Evolutionary conservation across 2,113 vertebrate species (phyloP).

Genomic region (Trinectes maculatus): DNA sequence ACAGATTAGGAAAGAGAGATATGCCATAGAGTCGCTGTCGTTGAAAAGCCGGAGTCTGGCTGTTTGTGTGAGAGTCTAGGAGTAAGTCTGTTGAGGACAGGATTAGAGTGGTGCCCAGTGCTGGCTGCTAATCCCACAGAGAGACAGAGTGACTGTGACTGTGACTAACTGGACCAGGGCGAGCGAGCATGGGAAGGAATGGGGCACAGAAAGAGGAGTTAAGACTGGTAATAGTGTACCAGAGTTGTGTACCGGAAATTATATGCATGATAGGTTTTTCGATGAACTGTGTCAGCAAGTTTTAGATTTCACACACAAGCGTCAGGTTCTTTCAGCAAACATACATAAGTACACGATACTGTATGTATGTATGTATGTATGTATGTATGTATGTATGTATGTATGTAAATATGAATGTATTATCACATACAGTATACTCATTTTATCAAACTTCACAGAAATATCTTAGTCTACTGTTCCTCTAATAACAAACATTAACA

Average conservation of each 20-base stretch:
- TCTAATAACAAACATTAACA: no score
- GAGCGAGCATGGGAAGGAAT: conserved; percentile 21
- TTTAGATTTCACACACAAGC: not conserved
- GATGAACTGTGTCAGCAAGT: not conserved
- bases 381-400: no score
- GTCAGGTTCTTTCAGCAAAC: not conserved
- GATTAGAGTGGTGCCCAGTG: conserved; percentile 63
- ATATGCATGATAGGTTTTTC: not conserved
- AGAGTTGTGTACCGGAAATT: not conserved
- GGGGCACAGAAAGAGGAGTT: conserved; percentile 2
- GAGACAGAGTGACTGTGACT: conserved; percentile 64
- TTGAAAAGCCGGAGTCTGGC: conserved; percentile 43
- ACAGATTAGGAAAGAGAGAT: conserved; percentile 62
- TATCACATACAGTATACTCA: no score
- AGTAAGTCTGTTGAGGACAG: conserved; percentile 65
- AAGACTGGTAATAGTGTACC: conserved; percentile 3
- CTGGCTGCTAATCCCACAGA: conserved; percentile 63
- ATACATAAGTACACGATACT: not conserved
- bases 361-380: no score
- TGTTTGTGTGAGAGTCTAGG: conserved; percentile 36
- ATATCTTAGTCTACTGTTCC: no score
- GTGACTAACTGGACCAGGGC: conserved; percentile 61
- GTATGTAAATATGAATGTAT: no score
- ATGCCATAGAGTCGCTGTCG: conserved; percentile 32
- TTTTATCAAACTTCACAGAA: no score